phyloP scores from a whole-genome alignment of 2,888 invertebrate genomes.

The Eremobia ochroleuca region DNA sequence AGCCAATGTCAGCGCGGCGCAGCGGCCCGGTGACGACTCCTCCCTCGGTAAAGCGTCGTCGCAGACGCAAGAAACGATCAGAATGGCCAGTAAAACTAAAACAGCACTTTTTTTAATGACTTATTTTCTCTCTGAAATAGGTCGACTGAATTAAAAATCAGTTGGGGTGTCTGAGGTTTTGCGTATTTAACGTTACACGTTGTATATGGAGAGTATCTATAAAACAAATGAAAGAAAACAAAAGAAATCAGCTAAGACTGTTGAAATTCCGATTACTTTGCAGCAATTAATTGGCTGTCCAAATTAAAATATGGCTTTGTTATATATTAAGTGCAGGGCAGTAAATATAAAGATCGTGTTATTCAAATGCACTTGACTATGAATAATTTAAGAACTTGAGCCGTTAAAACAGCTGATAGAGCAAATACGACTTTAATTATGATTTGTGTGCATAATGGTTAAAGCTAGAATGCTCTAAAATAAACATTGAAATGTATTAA shows the following conservation, averaged over 20 bases:
- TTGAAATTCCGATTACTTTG: slow-evolving; percentile 8
- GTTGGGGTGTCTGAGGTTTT: too few relatives aligned
- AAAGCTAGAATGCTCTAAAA: slow-evolving; percentile 2
- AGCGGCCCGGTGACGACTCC: too few relatives aligned
- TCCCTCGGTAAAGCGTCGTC: too few relatives aligned
- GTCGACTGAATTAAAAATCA: too few relatives aligned
- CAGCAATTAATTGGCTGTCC: slow-evolving; percentile 32
- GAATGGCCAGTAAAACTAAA: too few relatives aligned
- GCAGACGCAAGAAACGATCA: too few relatives aligned
- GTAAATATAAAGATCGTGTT: slow-evolving; percentile 19
- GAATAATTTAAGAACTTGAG: slow-evolving; percentile 43
- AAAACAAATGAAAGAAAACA: slow-evolving; percentile 43
- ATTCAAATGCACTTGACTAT: slow-evolving; percentile 46
- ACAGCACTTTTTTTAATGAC: too few relatives aligned
- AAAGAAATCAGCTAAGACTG: not conserved
- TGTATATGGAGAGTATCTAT: slow-evolving; percentile 33
- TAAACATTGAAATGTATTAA: slow-evolving; percentile 12
- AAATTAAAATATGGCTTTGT: slow-evolving; percentile 19
- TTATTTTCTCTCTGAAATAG: too few relatives aligned
- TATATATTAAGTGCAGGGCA: not conserved
- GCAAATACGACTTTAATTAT: slow-evolving; percentile 27
- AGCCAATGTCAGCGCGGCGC: too few relatives aligned
- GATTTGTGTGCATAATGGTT: slow-evolving; percentile 34
- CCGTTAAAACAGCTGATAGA: slow-evolving; percentile 38
- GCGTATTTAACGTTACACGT: too few relatives aligned